A percentile compares a stretch with the other conserved stretches of the same genome.
These are phyloP conservation scores for Zelleria hepariella DNA, from an alignment of 2,888 invertebrate genomes.

Conservation along the genomic window DNA sequence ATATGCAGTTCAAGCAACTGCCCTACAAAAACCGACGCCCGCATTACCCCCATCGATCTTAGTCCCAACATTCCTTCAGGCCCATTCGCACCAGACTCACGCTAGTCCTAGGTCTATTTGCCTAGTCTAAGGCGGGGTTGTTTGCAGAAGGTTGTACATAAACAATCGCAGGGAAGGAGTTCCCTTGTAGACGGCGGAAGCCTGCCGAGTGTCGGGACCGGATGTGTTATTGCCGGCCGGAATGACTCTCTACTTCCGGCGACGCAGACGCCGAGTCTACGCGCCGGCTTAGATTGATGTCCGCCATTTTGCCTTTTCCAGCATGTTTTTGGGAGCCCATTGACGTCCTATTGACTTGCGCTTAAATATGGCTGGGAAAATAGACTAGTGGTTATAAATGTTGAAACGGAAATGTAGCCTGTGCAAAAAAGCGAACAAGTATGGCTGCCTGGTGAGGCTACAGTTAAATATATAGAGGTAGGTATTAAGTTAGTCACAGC, in stretches of 20 bases:
- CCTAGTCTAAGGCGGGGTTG: conserved; percentile 8
- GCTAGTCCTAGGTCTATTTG: background rate
- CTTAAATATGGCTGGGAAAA: background rate
- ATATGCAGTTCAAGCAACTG: background rate
- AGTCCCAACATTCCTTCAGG: background rate
- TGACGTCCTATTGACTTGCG: background rate
- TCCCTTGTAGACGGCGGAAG: conserved; percentile 61
- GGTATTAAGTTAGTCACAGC: conserved; percentile 12
- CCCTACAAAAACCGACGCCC: background rate
- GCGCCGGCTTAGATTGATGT: conserved; percentile 8
- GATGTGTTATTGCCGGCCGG: conserved; percentile 64
- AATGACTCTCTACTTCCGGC: conserved; percentile 63
- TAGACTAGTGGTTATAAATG: background rate
- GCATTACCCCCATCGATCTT: background rate
- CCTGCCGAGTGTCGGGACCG: conserved; percentile 62
- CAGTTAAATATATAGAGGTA: conserved; percentile 11
- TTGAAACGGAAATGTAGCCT: too few species aligned
- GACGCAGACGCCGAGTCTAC: conserved; percentile 59
- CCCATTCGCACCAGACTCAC: background rate
- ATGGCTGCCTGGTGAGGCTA: conserved; percentile 5
- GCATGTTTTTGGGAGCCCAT: background rate
- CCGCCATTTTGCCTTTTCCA: background rate
- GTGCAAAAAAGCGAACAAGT: background rate
- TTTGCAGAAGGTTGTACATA: conserved; percentile 49
- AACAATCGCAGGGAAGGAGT: conserved; percentile 61